Evolutionary conservation across 2,888 invertebrate genomes (phyloP), one percentile per base, ranked within the genome.

Genomic region (Zygaena filipendulae): DNA sequence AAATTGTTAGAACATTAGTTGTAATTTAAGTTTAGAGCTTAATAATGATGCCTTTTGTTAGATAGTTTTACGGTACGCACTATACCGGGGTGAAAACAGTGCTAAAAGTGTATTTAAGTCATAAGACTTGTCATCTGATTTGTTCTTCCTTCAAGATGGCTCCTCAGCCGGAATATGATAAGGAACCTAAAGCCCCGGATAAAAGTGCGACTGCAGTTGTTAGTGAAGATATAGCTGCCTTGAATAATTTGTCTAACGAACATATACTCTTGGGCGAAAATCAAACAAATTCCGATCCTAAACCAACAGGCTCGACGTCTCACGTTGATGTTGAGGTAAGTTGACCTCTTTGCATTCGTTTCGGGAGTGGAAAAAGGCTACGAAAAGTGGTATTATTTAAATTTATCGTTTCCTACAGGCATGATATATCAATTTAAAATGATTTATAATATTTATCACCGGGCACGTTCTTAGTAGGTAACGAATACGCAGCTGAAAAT

Each of bases 121-220:
- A 68, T 71, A 74, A 67, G 74, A 80, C 77, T 72, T 75, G 80
- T 80, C 79, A 79, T 80, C 79, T 80, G 80, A 77, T 75, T n/a
- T 80, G 64, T 64, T 71, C 72, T 77, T 74, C 79, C 74, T 74
- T 71, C 82, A 86, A 85, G 81, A 88, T 88, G 88, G 87, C 87
- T 83, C 87, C 88, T 81, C 86, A 87, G 72, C 88, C 88, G 74
- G 86, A 87, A 72, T 85, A 87, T 80, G 87, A 86, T 79, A 85
- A 84, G 80, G 85, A 87, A 82, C 86, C 87, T 42, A 87, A 88
- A 79, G 87, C 87, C 59, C 87, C 87, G 52, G 87, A 88, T 74
- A 87, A 87, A 84, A 70, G 64, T 69, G 58, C 57, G 42, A 57
- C 66, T 49, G 62, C 52, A 49, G 57, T 60, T 44, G 52, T 60